phyloP scores from a whole-genome alignment of 1,140 invertebrate species.

The Cotesia typhae region DNA sequence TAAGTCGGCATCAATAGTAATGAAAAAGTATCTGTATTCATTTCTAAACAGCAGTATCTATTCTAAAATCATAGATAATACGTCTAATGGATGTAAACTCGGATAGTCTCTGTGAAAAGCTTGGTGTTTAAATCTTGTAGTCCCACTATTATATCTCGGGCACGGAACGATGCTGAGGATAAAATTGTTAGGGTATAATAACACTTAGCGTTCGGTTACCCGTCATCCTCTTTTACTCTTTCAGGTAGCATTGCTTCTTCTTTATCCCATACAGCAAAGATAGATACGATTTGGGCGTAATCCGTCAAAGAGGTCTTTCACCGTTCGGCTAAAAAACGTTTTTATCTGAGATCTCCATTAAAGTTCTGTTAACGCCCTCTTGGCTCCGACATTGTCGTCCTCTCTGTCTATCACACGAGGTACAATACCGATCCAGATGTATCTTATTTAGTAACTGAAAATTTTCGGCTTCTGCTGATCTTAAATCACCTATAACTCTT shows the following conservation, averaged over 20 bases:
- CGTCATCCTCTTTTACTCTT: conserved; percentile 27
- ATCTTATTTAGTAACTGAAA: not conserved
- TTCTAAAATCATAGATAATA: too few relatives aligned
- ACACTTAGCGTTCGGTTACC: conserved; percentile 48
- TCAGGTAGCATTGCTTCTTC: conserved; percentile 45
- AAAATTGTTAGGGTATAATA: conserved; percentile 47
- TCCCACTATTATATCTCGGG: too few relatives aligned
- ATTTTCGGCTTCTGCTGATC: conserved; percentile 9
- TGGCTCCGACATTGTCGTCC: conserved; percentile 43
- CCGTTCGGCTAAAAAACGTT: conserved; percentile 45
- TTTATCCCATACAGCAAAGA: conserved; percentile 40
- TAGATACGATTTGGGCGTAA: conserved; percentile 63
- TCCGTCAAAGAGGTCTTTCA: conserved; percentile 65
- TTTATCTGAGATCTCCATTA: conserved; percentile 66
- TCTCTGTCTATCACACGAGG: not conserved
- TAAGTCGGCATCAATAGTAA: conserved; percentile 27
- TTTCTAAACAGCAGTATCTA: not conserved
- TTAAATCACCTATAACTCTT: conserved; percentile 14
- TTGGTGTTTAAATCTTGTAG: conserved; percentile 27
- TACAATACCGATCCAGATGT: conserved; percentile 8
- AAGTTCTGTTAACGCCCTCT: conserved; percentile 65
- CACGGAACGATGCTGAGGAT: conserved; percentile 14
- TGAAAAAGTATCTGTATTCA: conserved; percentile 22
- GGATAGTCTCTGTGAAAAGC: not conserved
- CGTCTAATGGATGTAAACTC: too few relatives aligned